Evolutionary conservation across 1,140 invertebrate genomes (phyloP), one percentile per base, ranked within the genome.

Genomic region (Hestina assimilis): DNA sequence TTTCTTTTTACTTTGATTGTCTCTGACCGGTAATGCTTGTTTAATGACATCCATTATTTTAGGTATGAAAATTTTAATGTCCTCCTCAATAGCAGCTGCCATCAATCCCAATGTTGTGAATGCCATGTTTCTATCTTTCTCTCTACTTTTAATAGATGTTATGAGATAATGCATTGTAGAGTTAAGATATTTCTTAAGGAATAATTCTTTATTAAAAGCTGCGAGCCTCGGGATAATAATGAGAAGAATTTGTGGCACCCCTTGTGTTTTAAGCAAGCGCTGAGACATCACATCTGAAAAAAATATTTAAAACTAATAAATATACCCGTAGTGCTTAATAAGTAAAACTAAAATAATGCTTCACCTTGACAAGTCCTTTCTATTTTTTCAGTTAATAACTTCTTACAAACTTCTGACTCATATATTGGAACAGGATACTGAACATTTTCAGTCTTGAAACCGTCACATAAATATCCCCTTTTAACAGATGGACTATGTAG

Each of bases 151-250:
- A 21, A 98, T 75, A 14, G 92, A 95, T 3, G 87, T 85, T 41
- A 98, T 80, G 24, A 99, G 89, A 79, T 97, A 96, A 45, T 89
- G 89, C 78, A 99, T 93, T 1, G 95, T 94, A 0, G 92, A 91
- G 11, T 90, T 91, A 1, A 98, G 86, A 88, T 97, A 94, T 64
- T 96, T 91, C 26, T 90, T 90, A 1, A 94, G 91, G 69, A 98
- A 99, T 24, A 92, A 91, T n/a, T 93, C 92, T 48, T 93, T 94
- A 79, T 97, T 94, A 66, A 99, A 98, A 8, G 97, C 96, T 4
- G 96, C 97, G n/a, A 99, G 83, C 47, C 97, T 91, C n/a, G 98
- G 98, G 57, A 99, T 89, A 29, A 99, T 92, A 15, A 93, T 93
- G 51, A 99, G 90, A 6, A 99, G 80, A 0, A 95, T 93, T 72